Evolutionary conservation across 2,888 invertebrate species (phyloP).

Genomic region (Xylophagus ater): DNA sequence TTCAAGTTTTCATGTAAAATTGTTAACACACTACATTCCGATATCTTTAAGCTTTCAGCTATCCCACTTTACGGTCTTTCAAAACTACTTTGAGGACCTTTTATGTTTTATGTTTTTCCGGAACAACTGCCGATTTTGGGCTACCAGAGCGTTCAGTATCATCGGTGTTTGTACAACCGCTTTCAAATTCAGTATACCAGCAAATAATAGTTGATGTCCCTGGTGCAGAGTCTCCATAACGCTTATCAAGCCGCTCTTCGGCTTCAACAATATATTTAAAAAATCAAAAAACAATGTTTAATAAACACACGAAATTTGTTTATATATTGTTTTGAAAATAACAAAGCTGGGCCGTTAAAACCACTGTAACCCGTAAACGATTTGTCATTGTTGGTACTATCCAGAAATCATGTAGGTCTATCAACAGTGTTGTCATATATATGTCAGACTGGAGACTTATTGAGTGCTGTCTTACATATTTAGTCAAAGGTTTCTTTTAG

Average conservation of each 20-base stretch:
- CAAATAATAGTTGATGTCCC: neutral
- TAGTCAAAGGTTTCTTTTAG: no score
- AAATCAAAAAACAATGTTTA: neutral
- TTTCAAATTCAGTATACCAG: neutral
- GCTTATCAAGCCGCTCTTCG: neutral
- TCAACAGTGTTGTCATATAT: no score
- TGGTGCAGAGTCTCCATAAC: neutral
- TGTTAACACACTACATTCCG: neutral
- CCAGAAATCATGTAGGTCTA: no score
- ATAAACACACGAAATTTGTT: neutral
- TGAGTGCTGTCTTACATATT: no score
- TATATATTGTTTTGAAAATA: no score
- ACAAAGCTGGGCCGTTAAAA: no score
- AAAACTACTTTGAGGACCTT: neutral
- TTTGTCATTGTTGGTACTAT: no score
- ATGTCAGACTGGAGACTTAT: no score
- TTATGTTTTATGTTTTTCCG: neutral
- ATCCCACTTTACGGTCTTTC: neutral
- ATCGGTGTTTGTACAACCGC: neutral
- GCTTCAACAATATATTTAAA: no score
- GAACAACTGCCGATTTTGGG: neutral
- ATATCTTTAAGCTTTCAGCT: neutral
- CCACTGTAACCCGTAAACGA: no score
- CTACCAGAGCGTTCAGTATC: neutral
- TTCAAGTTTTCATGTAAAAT: neutral